Base-by-base conservation (phyloP, 1,140 invertebrate genomes). In the Galleria mellonella region DNA sequence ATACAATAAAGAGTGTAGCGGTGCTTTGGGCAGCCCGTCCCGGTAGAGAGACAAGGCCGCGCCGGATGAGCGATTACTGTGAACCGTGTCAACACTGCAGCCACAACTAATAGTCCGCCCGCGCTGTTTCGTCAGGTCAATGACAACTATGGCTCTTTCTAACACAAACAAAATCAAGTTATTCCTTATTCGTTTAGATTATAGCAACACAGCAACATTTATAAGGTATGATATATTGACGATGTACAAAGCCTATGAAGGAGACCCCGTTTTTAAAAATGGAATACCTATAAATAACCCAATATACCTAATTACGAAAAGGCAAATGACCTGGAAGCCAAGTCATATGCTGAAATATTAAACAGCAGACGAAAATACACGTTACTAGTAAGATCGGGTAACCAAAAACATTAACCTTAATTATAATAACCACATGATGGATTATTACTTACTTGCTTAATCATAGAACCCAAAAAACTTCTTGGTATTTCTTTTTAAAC, bases 1-100 rank as follows among this genome's bases (percentile, higher is more conserved):
- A 6, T 6, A 23, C 17, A 30, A 17, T 9, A 9, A 10, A 31
- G 8, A 46, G 35, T 33, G 17, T 39, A 14, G 36, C 32, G 45
- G 28, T 13, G 31, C 31, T 11, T 32, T n/a, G 38, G 44, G 17
- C 37, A 11, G 36, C 27, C 32, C n/a, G 43, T 17, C 35, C 6
- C 9, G 12, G 5, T 29, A 14, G 47, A 32, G 37, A 44, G 56
- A 54, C 72, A 77, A 79, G 74, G 79, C 61, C 70, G 56, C 59
- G 59, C 51, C 66, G 74, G 76, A 79, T 72, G 72, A 73, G 60
- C 65, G 70, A 71, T 74, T 65, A 70, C 68, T 70, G 70, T 65
- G 69, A 75, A 70, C 66, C 70, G 61, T 75, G 76, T 75, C 72
- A 73, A 61, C 65, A 58, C 45, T 70, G 69, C 68, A 73, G 63